Base-by-base conservation (phyloP, 2,113 vertebrate species). In the Bos javanicus region DNA sequence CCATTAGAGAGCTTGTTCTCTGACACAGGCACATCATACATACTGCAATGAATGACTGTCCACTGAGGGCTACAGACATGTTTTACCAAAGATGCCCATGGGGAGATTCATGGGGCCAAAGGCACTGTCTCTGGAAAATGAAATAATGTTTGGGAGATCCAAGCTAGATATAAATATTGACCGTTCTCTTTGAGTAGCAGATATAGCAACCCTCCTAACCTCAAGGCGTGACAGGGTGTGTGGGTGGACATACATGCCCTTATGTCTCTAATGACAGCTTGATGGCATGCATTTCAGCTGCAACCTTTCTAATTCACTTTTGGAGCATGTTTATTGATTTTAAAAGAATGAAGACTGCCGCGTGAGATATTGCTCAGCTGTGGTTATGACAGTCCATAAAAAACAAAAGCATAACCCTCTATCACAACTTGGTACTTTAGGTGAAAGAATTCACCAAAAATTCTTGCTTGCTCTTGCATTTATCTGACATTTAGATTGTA, bases 91-190 rank as follows among this genome's bases (percentile, higher is more conserved):
- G 96, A 95, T 96, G 84, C 17, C 96, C 14, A 78, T 23, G 1
- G 50, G 84, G 84, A 98, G 96, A 80, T 97, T 96, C 92, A 87
- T 52, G 46, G 57, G 64, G 56, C 62, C 92, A 97, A 97, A 97
- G 93, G 12, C 0, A 0, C 39, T 83, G 12, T 30, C 74, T 83
- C 39, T 78, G 90, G 81, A 82, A 95, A 97, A 96, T 82, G 48
- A 60, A 98, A 88, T 59, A 87, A 87, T 52, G 21, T 93, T 84
- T 39, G 89, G 92, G 95, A 46, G 36, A 97, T 26, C 25, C 10
- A 85, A 56, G 43, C 54, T 97, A 91, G 98, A 97, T 67, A 89
- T 93, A 98, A 98, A 98, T 94, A 97, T 87, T 98, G 30, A 7
- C 43, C 36, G 6, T 90, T 96, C 90, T 97, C 21, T 87, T 87